phyloP scores from a whole-genome alignment of 2,888 invertebrate species.

The Sphinx pinastri region DNA sequence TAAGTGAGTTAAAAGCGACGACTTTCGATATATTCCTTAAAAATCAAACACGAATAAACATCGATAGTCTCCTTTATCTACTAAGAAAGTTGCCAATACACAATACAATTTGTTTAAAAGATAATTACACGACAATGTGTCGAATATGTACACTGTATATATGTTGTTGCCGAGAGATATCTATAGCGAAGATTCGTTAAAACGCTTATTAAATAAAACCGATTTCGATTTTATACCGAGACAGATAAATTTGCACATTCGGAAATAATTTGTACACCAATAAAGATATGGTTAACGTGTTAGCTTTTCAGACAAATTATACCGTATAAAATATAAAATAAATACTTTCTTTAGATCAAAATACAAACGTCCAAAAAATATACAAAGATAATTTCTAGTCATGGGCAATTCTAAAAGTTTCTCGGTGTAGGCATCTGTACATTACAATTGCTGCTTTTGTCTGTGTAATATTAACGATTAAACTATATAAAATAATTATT shows the following conservation, averaged over 20 bases:
- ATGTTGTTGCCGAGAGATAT: neutral
- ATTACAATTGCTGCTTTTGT: neutral
- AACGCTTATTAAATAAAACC: neutral
- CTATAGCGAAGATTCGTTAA: neutral
- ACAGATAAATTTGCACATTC: neutral
- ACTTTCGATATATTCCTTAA: neutral
- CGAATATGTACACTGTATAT: neutral
- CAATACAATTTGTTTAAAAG: neutral
- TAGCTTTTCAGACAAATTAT: neutral
- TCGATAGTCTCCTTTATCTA: neutral
- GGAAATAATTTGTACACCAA: neutral
- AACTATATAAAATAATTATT: too few species aligned
- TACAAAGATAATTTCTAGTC: neutral
- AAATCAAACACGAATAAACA: constrained; percentile 12
- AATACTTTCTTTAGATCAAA: neutral
- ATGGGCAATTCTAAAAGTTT: neutral
- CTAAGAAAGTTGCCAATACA: constrained; percentile 13
- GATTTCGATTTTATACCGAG: neutral
- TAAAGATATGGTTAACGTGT: neutral
- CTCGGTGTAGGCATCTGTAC: neutral
- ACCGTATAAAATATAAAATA: neutral
- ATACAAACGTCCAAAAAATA: neutral
- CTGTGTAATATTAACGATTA: too few species aligned
- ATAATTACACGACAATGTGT: neutral
- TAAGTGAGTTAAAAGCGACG: constrained; percentile 6